Base-by-base conservation (phyloP, 2,888 invertebrate species). In the Scaptodrosophila latifasciaeformis region DNA sequence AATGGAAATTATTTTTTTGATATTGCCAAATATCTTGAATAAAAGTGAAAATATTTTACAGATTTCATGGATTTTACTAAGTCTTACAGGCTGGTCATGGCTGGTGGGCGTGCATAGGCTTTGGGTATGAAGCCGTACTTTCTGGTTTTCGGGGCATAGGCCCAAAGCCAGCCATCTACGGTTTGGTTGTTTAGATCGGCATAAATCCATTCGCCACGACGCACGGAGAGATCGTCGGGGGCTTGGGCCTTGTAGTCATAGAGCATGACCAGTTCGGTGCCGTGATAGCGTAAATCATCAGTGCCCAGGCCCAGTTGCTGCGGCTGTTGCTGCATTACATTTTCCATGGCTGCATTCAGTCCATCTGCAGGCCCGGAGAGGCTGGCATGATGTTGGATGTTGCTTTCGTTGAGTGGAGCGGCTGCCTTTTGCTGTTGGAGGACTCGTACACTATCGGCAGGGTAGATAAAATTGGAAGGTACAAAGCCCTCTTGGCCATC, bases 201-300 rank as follows among this genome's bases (percentile, higher is more conserved):
- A 87, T 96, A 97, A 67, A 97, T 95, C 95, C 96, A 96, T 83
- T 97, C 96, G 6, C 97, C 96, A 50, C 96, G 89, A 67, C 94
- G 90, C 57, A 97, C 96, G 3, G 95, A 93, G 54, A 97, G 87
- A 87, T 96, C 96, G 84, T 96, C 96, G 0, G 96, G 95, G 37
- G 96, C 96, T 88, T 96, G 96, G 39, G 96, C 94, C 89, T 96
- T 96, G 87, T 96, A 97, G 88, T 97, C 96, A 84, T 96, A 96
- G 15, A 97, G 89, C 92, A 96, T 96, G 70, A 97, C 96, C 82
- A 96, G 89, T 85, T 96, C 96, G 1, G 96, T 95, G 59, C 96
- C 96, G 82, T 93, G 93, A 86, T 93, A 93, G 49, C 93, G 89
- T 17, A 92, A 88, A 81, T 94, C 94, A 66, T 91, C 91, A 0